These are phyloP conservation scores for Proctacanthus coquilletti DNA, from an alignment of 1,140 invertebrate genomes.

Conservation along the genomic window DNA sequence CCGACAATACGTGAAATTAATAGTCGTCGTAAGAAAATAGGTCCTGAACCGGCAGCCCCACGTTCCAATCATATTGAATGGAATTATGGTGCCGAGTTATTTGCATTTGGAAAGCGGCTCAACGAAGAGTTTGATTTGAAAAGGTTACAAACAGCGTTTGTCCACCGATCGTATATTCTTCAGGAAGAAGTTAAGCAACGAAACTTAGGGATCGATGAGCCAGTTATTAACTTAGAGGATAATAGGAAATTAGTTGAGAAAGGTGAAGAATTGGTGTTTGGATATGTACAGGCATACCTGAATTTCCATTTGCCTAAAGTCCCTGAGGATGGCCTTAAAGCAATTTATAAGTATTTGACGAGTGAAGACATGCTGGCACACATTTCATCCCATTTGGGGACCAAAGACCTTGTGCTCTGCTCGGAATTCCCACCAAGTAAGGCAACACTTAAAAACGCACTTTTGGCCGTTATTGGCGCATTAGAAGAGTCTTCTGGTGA, in stretches of 20 bases:
- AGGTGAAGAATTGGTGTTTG: slow-evolving; percentile 43
- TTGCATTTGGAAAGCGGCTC: slow-evolving; percentile 69
- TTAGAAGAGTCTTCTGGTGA: slow-evolving; percentile 45
- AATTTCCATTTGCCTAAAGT: slow-evolving; percentile 48
- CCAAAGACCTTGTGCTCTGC: slow-evolving; percentile 64
- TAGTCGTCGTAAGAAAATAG: slow-evolving; percentile 19
- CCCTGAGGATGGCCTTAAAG: slow-evolving; percentile 48
- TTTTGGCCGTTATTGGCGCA: slow-evolving; percentile 70
- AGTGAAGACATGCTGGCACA: slow-evolving; percentile 48
- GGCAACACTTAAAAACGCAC: slow-evolving; percentile 50
- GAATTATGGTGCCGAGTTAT: slow-evolving; percentile 82
- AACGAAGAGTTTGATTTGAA: slow-evolving; percentile 65
- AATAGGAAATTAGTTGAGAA: slow-evolving; percentile 50
- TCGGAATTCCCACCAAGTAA: slow-evolving; percentile 58
- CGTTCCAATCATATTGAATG: slow-evolving; percentile 57
- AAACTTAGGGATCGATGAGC: slow-evolving; percentile 49
- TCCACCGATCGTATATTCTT: slow-evolving; percentile 61
- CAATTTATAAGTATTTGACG: slow-evolving; percentile 47
- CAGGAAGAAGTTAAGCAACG: slow-evolving; percentile 49
- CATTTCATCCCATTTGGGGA: slow-evolving; percentile 56
- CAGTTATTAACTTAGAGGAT: slow-evolving; percentile 39
- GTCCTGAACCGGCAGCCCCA: slow-evolving; percentile 17
- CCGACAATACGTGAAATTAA: slow-evolving; percentile 33
- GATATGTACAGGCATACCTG: slow-evolving; percentile 34
- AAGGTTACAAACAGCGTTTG: slow-evolving; percentile 60